Evolutionary conservation across 2,113 vertebrate genomes (phyloP).

Genomic region (Scolopax mira): DNA sequence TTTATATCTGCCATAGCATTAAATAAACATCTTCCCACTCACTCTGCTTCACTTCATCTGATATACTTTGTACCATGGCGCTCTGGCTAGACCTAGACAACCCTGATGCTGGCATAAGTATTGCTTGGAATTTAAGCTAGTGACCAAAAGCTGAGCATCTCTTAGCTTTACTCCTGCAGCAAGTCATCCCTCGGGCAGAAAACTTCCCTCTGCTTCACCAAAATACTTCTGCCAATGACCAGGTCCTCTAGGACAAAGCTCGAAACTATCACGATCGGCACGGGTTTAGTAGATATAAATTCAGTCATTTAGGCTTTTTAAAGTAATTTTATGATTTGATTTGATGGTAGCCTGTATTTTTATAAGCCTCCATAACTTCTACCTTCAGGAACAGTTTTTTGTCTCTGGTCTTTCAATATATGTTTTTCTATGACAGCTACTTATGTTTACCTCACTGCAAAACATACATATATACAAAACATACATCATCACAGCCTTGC

Average conservation of each 20-base stretch:
- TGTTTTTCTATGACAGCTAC: not conserved
- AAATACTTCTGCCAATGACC: not conserved
- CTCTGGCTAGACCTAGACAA: not conserved
- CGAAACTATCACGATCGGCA: not conserved
- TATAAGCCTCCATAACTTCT: not conserved
- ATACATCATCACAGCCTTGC: not conserved
- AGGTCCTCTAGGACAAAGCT: not conserved
- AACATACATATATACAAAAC: not conserved
- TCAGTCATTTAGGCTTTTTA: not conserved
- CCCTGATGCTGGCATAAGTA: not conserved
- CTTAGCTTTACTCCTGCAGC: not conserved
- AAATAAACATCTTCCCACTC: not conserved
- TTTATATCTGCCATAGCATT: not conserved
- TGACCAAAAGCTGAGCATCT: not conserved
- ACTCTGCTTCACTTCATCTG: not conserved
- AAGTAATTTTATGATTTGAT: not conserved
- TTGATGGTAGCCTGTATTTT: not conserved
- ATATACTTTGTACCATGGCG: not conserved
- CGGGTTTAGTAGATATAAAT: not conserved
- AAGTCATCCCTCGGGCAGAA: not conserved
- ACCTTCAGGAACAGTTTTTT: not conserved
- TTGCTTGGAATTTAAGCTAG: not conserved
- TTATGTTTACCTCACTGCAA: not conserved
- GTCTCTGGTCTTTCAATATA: not conserved
- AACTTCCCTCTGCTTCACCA: not conserved